A percentile compares a stretch with the other conserved stretches of the same genome.
These are phyloP conservation scores for Pseudomyrmex concolor DNA, from an alignment of 1,140 invertebrate species.

Conservation along the genomic window DNA sequence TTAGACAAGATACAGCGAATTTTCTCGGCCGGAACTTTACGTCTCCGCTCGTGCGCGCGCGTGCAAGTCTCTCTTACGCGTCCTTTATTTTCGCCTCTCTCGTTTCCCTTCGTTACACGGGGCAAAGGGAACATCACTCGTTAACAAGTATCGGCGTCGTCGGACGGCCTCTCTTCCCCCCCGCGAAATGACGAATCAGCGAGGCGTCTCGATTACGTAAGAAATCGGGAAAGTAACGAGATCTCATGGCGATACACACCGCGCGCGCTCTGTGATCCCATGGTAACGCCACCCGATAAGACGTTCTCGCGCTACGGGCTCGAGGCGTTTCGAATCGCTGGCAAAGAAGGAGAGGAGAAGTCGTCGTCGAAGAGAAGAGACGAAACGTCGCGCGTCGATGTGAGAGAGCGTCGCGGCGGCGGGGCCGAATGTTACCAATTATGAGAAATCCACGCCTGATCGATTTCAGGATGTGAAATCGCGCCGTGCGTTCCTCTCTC, in stretches of 20 bases:
- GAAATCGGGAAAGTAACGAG: conserved; percentile 68
- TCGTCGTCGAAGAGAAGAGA: conserved; percentile 59
- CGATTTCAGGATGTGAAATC: conserved; percentile 77
- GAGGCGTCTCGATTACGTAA: conserved; percentile 62
- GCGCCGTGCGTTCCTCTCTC: conserved; percentile 34
- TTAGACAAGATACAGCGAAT: conserved; percentile 23
- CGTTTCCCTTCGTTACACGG: conserved; percentile 38
- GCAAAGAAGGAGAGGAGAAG: conserved; percentile 2
- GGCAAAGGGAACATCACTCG: conserved; percentile 29
- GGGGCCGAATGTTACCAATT: conserved; percentile 77
- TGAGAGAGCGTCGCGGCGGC: conserved; percentile 31
- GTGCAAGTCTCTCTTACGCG: not conserved
- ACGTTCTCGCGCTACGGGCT: conserved; percentile 15
- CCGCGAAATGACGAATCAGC: conserved; percentile 59
- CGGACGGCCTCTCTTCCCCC: not conserved
- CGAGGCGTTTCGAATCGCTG: conserved; percentile 47
- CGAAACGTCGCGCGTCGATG: conserved; percentile 25
- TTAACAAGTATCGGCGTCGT: conserved; percentile 52
- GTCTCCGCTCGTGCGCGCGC: not conserved
- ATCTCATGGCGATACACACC: conserved; percentile 50
- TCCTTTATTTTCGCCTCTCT: conserved; percentile 12
- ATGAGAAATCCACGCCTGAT: conserved; percentile 78
- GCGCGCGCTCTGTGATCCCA: conserved; percentile 62
- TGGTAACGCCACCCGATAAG: conserved; percentile 71
- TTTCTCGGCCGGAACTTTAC: conserved; percentile 29